These are phyloP conservation scores for Neuroscelio doddi DNA, from an alignment of 2,888 invertebrate species.

Conservation along the genomic window DNA sequence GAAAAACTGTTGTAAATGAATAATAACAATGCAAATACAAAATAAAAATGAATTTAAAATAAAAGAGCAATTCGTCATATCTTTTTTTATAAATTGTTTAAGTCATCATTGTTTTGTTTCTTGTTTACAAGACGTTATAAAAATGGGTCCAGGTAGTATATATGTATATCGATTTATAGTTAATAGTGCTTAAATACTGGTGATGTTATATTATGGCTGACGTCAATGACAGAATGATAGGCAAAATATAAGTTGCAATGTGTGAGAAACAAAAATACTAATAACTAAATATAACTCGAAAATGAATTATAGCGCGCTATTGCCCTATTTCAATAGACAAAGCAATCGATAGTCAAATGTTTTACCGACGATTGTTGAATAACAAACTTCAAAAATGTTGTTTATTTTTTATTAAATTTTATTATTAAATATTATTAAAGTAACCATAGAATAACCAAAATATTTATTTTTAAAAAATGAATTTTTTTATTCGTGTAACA, in stretches of 20 bases:
- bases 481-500: too few species aligned
- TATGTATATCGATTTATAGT: not conserved
- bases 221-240: conserved; percentile 33
- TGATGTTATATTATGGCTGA: conserved; percentile 28
- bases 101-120: too few species aligned
- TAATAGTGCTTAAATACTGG: conserved; percentile 23
- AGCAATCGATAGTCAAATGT: not conserved
- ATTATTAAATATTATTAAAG: too few species aligned
- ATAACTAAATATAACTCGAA: conserved; percentile 15
- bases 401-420: too few species aligned
- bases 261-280: conserved; percentile 13
- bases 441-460: too few species aligned
- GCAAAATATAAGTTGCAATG: conserved; percentile 9
- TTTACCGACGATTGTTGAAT: not conserved
- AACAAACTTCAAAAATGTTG: not conserved
- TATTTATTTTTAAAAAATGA: too few species aligned
- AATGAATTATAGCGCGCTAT: not conserved
- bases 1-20: too few species aligned
- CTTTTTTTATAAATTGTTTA: too few species aligned
- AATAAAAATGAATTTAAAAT: too few species aligned
- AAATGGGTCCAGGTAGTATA: not conserved
- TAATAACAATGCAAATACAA: too few species aligned
- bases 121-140: too few species aligned
- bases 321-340: conserved; percentile 6
- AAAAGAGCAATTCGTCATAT: too few species aligned